Percentiles rank a stretch among this genome's conserved stretches.
phyloP scores from a whole-genome alignment of 2,113 vertebrate species.

The Galemys pyrenaicus region DNA sequence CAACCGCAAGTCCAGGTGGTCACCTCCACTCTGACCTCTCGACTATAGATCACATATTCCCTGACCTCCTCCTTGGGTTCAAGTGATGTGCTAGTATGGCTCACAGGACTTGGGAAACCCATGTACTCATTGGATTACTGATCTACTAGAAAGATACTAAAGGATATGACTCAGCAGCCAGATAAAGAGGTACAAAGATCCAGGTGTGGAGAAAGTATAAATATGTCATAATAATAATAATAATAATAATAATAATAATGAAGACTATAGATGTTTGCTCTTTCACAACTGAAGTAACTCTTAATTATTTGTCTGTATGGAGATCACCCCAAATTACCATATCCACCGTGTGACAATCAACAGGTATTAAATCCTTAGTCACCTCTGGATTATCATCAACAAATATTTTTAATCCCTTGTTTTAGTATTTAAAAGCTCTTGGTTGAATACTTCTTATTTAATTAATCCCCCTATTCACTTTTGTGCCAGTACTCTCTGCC shows the following conservation, averaged over 20 bases:
- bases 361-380: not conserved
- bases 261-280: not conserved
- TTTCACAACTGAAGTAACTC: not conserved
- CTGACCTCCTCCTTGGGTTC: too few species aligned
- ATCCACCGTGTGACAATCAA: not conserved
- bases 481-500: not conserved
- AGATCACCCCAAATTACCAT: not conserved
- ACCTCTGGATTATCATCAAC: not conserved
- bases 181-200: too few species aligned
- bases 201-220: too few species aligned
- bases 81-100: too few species aligned
- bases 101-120: too few species aligned
- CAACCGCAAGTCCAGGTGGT: too few species aligned
- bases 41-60: too few species aligned
- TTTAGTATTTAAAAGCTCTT: not conserved
- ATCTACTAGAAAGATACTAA: too few species aligned
- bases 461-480: not conserved
- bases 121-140: too few species aligned
- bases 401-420: not conserved
- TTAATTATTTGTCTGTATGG: not conserved
- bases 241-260: not conserved
- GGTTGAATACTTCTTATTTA: not conserved
- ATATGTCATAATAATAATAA: too few species aligned
- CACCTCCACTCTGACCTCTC: too few species aligned
- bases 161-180: too few species aligned